Conservation (phyloP, 2,113 vertebrate species). For the Stercorarius parasiticus region DNA sequence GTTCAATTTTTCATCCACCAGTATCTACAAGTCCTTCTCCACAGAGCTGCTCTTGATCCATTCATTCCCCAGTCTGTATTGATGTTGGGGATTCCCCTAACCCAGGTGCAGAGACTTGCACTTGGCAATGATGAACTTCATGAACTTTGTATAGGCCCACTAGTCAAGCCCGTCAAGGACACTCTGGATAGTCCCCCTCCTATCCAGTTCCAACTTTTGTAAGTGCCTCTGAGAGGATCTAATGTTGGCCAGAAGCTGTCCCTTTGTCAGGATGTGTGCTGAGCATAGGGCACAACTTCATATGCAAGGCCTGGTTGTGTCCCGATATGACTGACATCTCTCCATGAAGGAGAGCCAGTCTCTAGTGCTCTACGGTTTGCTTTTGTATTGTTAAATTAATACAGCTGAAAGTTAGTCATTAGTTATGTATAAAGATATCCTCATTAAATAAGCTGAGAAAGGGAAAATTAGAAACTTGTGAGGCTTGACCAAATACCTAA, state of each 20-base stretch:
- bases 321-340: fast-evolving
- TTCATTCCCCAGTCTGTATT: neutral
- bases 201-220: neutral
- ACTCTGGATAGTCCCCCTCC: fast-evolving
- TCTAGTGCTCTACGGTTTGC: neutral
- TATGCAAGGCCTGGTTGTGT: neutral
- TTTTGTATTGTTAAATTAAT: neutral
- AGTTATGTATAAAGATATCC: neutral
- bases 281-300: neutral
- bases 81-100: neutral
- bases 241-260: neutral
- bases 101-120: neutral
- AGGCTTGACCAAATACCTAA: conserved; percentile 1
- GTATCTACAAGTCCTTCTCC: neutral
- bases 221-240: neutral
- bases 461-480: neutral
- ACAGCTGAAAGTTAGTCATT: neutral
- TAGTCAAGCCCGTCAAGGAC: neutral
- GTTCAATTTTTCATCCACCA: neutral
- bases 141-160: neutral
- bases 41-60: neutral
- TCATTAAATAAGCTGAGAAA: neutral
- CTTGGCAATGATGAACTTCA: neutral
- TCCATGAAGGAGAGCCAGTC: neutral
- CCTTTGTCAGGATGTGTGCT: neutral